Evolutionary conservation across 1,140 invertebrate species (phyloP).

Genomic region (Drosophila kikkawai): DNA sequence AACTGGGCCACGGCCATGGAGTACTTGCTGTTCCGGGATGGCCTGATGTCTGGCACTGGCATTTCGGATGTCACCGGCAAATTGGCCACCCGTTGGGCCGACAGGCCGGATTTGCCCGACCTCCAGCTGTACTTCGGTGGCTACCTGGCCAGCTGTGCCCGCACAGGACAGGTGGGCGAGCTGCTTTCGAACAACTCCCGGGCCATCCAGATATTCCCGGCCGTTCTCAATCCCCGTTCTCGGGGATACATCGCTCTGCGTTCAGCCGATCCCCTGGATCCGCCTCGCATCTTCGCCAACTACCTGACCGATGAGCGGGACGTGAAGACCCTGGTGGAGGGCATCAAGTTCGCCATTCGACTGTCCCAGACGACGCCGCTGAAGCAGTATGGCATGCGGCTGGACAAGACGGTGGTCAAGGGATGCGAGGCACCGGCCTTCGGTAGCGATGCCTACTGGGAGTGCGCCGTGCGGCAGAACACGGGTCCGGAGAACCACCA

Average conservation of each 20-base stretch:
- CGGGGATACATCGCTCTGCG: constrained; percentile 90
- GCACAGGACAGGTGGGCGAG: constrained; percentile 93
- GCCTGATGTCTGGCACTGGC: constrained; percentile 93
- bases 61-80: constrained; percentile 94
- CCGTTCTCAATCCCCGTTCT: constrained; percentile 92
- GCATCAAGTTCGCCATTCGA: constrained; percentile 89
- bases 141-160: constrained; percentile 92
- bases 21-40: constrained; percentile 93
- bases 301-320: constrained; percentile 92
- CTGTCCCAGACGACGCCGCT: constrained; percentile 89
- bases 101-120: constrained; percentile 92
- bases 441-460: constrained; percentile 92
- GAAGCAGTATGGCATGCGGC: constrained; percentile 89
- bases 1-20: constrained; percentile 96
- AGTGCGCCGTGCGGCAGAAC: constrained; percentile 90
- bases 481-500: constrained; percentile 94
- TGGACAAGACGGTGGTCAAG: constrained; percentile 89
- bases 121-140: constrained; percentile 94
- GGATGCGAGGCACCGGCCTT: constrained; percentile 91
- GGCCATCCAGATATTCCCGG: constrained; percentile 88
- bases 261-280: constrained; percentile 90
- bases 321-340: constrained; percentile 90
- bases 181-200: constrained; percentile 88
- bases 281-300: constrained; percentile 94
- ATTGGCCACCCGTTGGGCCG: constrained; percentile 92